These are phyloP conservation scores for Caenorhabditis sinica DNA, from an alignment of 2,888 invertebrate species.

Conservation along the genomic window DNA sequence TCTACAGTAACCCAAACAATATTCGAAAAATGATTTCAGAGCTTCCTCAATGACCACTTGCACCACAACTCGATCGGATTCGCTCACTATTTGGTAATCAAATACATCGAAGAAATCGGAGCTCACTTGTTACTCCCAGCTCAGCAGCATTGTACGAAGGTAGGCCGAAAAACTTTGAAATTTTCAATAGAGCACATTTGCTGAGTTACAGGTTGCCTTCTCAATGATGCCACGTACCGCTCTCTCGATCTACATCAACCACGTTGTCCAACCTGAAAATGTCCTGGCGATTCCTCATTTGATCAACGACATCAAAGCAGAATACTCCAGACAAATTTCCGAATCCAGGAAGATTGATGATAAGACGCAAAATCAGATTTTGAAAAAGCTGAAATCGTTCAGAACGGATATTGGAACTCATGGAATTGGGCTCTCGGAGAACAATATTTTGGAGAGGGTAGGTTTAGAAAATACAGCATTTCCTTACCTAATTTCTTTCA, in stretches of 20 bases:
- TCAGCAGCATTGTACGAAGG: background rate
- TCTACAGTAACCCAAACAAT: too few species aligned
- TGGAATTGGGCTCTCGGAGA: background rate
- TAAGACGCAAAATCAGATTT: background rate
- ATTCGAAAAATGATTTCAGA: constrained; percentile 14
- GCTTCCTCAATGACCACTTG: background rate
- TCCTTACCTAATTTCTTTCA: too few species aligned
- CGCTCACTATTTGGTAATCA: constrained; percentile 17
- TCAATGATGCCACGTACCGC: constrained; percentile 18
- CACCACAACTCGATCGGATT: background rate
- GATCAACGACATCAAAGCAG: background rate
- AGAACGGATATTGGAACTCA: background rate
- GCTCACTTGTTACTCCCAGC: background rate
- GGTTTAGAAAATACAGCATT: too few species aligned
- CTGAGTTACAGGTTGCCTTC: constrained; percentile 1
- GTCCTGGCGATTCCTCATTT: background rate
- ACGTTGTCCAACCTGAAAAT: constrained; percentile 13
- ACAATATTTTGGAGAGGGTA: background rate
- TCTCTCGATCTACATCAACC: constrained; percentile 26
- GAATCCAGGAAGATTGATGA: background rate
- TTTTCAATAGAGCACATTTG: too few species aligned
- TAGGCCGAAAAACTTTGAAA: background rate
- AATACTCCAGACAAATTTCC: background rate
- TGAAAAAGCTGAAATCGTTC: background rate
- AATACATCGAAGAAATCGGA: constrained; percentile 2